Conservation (phyloP, 1,140 invertebrate genomes). For the Neuroterus valhalla region DNA sequence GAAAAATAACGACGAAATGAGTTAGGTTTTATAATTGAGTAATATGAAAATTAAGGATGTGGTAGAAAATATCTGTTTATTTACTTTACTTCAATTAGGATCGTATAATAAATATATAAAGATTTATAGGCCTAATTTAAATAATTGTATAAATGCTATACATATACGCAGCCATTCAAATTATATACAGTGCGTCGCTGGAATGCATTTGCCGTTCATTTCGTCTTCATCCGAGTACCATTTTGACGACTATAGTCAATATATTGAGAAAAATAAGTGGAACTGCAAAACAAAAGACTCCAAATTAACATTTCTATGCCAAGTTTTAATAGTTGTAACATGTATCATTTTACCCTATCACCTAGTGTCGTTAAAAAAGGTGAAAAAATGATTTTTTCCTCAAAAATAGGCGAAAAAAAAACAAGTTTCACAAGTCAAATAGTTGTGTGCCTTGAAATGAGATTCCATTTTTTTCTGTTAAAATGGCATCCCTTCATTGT, state of each 20-base stretch:
- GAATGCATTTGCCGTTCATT: constrained; percentile 33
- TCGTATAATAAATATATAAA: constrained; percentile 17
- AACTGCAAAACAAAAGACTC: constrained; percentile 83
- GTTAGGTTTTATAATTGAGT: no score
- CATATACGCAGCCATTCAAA: background rate
- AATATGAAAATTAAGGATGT: no score
- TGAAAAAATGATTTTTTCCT: no score
- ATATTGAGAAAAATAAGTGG: constrained; percentile 91
- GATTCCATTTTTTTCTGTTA: no score
- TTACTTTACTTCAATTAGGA: background rate
- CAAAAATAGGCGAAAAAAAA: no score
- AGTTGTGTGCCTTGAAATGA: no score
- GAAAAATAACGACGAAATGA: no score
- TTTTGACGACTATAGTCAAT: constrained; percentile 86
- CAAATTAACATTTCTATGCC: constrained; percentile 18
- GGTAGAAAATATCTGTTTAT: constrained; percentile 3
- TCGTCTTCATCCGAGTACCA: constrained; percentile 82
- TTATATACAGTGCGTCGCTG: constrained; percentile 53
- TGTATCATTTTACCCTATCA: no score
- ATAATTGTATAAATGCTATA: background rate
- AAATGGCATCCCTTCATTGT: no score
- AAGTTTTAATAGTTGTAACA: no score
- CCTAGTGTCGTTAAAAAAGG: no score
- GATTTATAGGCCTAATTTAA: background rate
- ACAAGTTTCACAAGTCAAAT: no score